phyloP scores from a whole-genome alignment of 2,888 invertebrate genomes.

The Lithophane semibrunnea region DNA sequence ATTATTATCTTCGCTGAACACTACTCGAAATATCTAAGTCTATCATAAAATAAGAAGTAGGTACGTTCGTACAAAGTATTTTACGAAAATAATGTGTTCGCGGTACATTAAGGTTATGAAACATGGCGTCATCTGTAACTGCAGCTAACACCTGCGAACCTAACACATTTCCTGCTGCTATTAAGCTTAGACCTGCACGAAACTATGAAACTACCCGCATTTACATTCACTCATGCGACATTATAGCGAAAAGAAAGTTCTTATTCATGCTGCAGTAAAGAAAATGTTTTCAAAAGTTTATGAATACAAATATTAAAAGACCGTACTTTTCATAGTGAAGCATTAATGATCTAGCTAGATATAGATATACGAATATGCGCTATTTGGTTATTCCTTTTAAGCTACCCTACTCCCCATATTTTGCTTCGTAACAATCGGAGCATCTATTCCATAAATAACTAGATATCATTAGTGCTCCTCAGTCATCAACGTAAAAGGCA shows the following conservation, averaged over 20 bases:
- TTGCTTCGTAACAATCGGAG: background rate
- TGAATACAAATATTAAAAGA: constrained; percentile 6
- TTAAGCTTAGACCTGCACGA: constrained; percentile 10
- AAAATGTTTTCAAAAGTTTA: constrained; percentile 2
- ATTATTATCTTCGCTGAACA: background rate
- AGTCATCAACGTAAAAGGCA: background rate
- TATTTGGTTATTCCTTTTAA: background rate
- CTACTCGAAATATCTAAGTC: background rate
- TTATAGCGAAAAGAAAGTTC: constrained; percentile 9
- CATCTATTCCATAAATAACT: background rate
- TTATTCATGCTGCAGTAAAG: background rate
- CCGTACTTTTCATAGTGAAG: background rate
- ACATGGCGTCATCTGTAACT: constrained; percentile 30
- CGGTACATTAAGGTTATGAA: constrained; percentile 46
- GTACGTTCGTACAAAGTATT: constrained; percentile 6
- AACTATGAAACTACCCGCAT: constrained; percentile 15
- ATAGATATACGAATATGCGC: no score
- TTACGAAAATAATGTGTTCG: constrained; percentile 26
- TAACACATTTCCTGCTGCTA: constrained; percentile 11
- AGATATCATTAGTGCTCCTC: no score
- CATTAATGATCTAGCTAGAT: background rate
- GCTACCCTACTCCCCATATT: background rate
- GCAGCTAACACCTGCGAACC: constrained; percentile 30
- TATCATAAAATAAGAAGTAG: constrained; percentile 8
- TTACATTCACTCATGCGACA: constrained; percentile 19